Base-by-base conservation (phyloP, 2,888 invertebrate genomes). In the Orchestes rusci region DNA sequence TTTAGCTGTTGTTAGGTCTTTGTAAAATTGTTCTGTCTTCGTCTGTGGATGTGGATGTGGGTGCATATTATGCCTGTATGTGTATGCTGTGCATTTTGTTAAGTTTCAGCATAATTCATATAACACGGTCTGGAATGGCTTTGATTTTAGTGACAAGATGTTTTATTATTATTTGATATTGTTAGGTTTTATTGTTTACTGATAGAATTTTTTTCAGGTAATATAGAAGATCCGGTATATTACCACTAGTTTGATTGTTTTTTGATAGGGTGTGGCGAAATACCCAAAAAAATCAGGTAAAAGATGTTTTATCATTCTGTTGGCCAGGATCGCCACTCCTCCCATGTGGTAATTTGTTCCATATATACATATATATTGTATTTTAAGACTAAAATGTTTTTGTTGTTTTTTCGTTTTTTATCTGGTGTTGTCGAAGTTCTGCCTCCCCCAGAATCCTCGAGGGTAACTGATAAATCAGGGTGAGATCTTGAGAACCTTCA, bases 351-450 rank as follows among this genome's bases (percentile, higher is more conserved):
- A 7, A 12, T 16, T 33, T 33, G 16, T 33, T 36, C 20, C n/a
- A n/a, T 7, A 33, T 16, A 16, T 33, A 16, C 20, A 23, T 12
- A 16, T 15, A 18, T 12, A 18, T 40, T 34, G 16, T 33, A 13
- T 33, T 15, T 13, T 33, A 33, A 33, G 7, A 33, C 16, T 16
- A 16, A 12, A 16, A 33, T 33, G 15, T 33, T 33, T 12, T 33
- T 12, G 16, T 33, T 30, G 5, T 5, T 30, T 30, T 33, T 33
- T 16, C 34, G 34, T 33, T 33, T 33, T 33, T 33, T 16, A 33
- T 33, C 34, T 33, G 34, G 7, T 33, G 16, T 4, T 33, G 34
- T 16, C 34, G 34, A 16, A 16, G 17, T 33, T 33, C 12, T 13
- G 5, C 15, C 34, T 8, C 5, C 34, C 15, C 16, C 34, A 33